Conservation (phyloP, 2,113 vertebrate species). For the Blennius ocellaris region DNA sequence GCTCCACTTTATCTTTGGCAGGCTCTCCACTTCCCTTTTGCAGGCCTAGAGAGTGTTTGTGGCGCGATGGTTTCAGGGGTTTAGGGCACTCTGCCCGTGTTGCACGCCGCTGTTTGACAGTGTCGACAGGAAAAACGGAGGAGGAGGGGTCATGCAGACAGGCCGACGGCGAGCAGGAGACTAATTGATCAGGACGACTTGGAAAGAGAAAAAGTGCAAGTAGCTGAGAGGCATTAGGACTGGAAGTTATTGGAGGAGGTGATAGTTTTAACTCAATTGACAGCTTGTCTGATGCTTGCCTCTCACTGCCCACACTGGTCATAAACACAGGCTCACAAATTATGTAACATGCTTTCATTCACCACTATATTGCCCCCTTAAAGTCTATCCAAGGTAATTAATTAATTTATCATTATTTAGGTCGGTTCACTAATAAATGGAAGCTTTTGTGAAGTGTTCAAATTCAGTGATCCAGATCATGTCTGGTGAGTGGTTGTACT, state of each 20-base stretch:
- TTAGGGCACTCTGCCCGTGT: constrained; percentile 67
- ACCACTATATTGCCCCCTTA: too few relatives aligned
- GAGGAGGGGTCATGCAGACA: constrained; percentile 70
- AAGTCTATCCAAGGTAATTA: too few relatives aligned
- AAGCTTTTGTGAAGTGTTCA: too few relatives aligned
- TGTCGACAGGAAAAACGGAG: constrained; percentile 73
- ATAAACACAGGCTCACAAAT: too few relatives aligned
- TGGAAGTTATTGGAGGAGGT: constrained; percentile 20
- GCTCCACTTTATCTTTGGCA: constrained; percentile 65
- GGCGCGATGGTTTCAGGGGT: constrained; percentile 67
- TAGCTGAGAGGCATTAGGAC: constrained; percentile 44
- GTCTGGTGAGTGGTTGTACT: too few relatives aligned
- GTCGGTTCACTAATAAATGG: too few relatives aligned
- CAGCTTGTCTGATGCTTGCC: too few relatives aligned
- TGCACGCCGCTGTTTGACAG: constrained; percentile 50
- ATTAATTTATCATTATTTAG: too few relatives aligned
- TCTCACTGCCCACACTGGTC: too few relatives aligned
- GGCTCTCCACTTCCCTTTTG: constrained; percentile 65
- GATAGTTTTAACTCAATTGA: not conserved
- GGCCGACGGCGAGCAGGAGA: constrained; percentile 54
- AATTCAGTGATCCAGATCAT: too few relatives aligned
- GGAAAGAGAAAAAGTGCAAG: constrained; percentile 14
- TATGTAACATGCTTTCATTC: too few relatives aligned
- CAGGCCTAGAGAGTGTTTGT: constrained; percentile 74
- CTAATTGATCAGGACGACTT: constrained; percentile 61